Base-by-base conservation (phyloP, 2,113 vertebrate species). In the Istiophorus platypterus region DNA sequence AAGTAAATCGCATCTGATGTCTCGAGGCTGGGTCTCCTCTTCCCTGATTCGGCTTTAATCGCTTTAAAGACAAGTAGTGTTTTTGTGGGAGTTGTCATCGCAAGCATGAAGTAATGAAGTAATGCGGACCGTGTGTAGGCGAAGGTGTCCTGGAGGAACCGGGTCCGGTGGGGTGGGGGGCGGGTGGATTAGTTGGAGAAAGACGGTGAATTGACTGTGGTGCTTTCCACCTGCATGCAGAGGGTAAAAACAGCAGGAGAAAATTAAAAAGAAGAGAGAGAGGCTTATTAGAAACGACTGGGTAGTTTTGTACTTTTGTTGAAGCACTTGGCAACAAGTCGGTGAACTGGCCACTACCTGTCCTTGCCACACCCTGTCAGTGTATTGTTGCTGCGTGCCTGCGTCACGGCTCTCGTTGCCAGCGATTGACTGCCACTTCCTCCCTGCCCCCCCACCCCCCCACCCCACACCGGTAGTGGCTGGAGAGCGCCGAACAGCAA, bases 271-370 rank as follows among this genome's bases (percentile, higher is more conserved):
- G n/a, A n/a, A n/a, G n/a, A n/a, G n/a, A 68, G 31, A 5, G 41
- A 15, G 17, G 31, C n/a, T 17, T 24, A 10, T 70, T 54, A 37
- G 31, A 62, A 76, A 70, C 10, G 11, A n/a, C 70, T 56, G n/a
- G 41, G 54, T 80, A 68, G 61, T 49, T 80, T 68, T 80, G n/a
- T 59, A 51, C 75, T 81, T 81, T 80, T 72, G 72, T 77, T 73
- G 72, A 68, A 14, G 67, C 62, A 37, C 58, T 88, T 91, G 85
- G 86, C 88, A 90, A 42, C 26, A 76, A 65, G 72, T 86, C 71
- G 2, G 84, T 70, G 77, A 76, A 71, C 89, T 91, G 92, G 87
- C 88, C 89, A 72, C 66, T 93, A 92, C 92, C 92, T 94, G 92
- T 78, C 76, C 41, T 20, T 62, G 85, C 92, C 88, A 88, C 93